These are phyloP conservation scores for Perognathus longimembris DNA, from an alignment of 2,113 vertebrate species.

Conservation along the genomic window DNA sequence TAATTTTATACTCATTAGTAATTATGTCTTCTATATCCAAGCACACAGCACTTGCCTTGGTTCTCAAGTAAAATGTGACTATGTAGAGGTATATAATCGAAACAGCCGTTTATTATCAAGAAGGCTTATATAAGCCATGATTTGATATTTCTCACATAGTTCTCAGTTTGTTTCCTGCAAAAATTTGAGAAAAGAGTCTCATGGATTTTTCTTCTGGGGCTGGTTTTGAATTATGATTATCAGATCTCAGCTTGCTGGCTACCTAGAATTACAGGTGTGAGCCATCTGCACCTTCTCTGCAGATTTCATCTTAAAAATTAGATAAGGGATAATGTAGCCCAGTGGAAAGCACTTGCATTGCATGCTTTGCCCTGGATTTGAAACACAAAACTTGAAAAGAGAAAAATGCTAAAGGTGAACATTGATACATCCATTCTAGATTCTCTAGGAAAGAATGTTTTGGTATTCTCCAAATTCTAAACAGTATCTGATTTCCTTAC, in stretches of 20 bases:
- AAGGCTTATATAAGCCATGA: background rate
- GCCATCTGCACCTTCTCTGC: no score
- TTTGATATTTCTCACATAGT: background rate
- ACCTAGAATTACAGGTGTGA: no score
- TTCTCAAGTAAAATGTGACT: background rate
- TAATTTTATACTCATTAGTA: constrained; percentile 74
- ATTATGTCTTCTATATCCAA: constrained; percentile 3
- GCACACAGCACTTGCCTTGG: constrained; percentile 26
- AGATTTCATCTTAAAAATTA: background rate
- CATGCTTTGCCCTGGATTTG: no score
- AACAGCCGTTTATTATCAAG: background rate
- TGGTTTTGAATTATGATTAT: no score
- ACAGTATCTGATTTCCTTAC: accelerated
- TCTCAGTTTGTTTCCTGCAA: background rate
- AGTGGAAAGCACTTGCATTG: background rate
- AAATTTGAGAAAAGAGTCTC: background rate
- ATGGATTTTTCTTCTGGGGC: no score
- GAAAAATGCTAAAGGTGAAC: no score
- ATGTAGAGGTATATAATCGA: background rate
- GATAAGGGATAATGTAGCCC: background rate
- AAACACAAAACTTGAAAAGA: no score
- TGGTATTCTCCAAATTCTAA: background rate
- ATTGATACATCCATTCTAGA: background rate
- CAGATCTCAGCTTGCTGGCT: no score
- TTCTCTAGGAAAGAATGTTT: background rate